Evolutionary conservation across 1,140 invertebrate species (phyloP).

Genomic region (Diorhabda carinulata): DNA sequence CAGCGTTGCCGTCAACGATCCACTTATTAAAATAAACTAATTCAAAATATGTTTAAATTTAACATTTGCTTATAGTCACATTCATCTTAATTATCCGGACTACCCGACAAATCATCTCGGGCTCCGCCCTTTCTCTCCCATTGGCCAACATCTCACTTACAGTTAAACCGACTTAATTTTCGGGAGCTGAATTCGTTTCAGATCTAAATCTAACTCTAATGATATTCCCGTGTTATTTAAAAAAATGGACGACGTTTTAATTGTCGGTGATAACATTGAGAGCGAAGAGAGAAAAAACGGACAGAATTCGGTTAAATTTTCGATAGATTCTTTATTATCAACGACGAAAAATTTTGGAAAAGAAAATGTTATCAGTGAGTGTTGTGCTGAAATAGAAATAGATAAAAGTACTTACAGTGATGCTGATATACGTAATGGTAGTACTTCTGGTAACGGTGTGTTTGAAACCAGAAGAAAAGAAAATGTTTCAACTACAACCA

Average conservation of each 20-base stretch:
- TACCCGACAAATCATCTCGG: slow-evolving; percentile 14
- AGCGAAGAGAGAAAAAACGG: background rate
- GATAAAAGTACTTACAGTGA: slow-evolving; percentile 7
- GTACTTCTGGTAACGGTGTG: background rate
- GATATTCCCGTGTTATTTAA: background rate
- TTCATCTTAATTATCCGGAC: slow-evolving; percentile 21
- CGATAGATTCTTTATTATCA: slow-evolving; percentile 28
- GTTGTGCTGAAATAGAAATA: background rate
- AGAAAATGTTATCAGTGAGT: background rate
- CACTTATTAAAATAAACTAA: slow-evolving; percentile 13
- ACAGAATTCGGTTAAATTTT: slow-evolving; percentile 27
- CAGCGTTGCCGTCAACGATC: slow-evolving; percentile 1
- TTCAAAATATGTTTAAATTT: slow-evolving; percentile 18
- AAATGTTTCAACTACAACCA: slow-evolving; percentile 21
- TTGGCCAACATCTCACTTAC: slow-evolving; percentile 16
- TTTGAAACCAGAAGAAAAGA: slow-evolving; percentile 1
- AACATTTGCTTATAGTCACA: slow-evolving; percentile 18
- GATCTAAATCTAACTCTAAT: background rate
- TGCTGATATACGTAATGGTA: background rate
- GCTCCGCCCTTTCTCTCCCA: slow-evolving; percentile 14
- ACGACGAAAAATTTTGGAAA: background rate
- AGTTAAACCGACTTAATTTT: background rate
- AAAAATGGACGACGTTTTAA: background rate
- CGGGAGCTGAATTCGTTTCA: background rate
- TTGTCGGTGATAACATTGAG: background rate